Conservation (phyloP, 2,797 vertebrate species). For the Phrynocephalus vlangalii region DNA sequence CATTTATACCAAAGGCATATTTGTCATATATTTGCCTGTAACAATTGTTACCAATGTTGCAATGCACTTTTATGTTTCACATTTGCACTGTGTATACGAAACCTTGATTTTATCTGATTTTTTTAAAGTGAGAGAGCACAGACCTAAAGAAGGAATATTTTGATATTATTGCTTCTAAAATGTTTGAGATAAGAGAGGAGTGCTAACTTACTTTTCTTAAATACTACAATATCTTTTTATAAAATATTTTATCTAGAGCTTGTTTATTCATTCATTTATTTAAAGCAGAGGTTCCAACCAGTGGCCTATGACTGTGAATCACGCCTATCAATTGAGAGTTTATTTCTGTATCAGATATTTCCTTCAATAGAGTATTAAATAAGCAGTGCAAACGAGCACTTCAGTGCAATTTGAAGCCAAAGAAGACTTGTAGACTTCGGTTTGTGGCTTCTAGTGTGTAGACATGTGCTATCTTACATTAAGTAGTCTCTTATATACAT, state of each 20-base stretch:
- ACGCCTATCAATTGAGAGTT: neutral
- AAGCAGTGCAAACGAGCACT: neutral
- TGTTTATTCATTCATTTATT: neutral
- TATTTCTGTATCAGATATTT: neutral
- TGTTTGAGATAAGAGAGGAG: neutral
- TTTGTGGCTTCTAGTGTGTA: neutral
- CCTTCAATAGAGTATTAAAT: neutral
- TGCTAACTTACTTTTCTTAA: neutral
- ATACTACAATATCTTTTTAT: neutral
- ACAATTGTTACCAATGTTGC: neutral
- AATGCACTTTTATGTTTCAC: neutral
- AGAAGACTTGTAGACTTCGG: no score
- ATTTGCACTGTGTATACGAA: neutral
- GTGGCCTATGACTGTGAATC: neutral
- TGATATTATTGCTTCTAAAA: neutral
- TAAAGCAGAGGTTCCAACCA: neutral
- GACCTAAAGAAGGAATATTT: neutral
- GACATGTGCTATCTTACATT: slow-evolving; percentile 62
- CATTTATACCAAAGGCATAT: neutral
- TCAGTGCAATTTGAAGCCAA: no score
- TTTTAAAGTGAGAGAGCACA: neutral
- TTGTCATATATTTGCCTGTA: no score
- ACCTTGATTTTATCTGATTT: neutral
- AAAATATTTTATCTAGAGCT: neutral
- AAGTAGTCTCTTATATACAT: slow-evolving; percentile 86